phyloP scores from a whole-genome alignment of 35 echinoderm and acorn worm genomes.

The Strongylocentrotus purpuratus region DNA sequence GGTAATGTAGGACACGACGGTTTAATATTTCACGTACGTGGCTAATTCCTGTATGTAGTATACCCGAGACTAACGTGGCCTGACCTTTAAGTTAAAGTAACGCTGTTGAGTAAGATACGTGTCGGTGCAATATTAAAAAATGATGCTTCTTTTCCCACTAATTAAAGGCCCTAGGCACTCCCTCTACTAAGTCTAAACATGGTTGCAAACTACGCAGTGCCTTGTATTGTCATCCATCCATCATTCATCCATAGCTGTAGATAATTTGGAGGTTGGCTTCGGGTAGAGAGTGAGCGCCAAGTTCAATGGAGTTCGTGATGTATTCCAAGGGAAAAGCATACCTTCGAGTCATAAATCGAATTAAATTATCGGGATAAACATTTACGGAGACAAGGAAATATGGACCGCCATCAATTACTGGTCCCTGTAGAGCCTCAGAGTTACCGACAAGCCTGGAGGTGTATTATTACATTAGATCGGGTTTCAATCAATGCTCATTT shows the following conservation, averaged over 20 bases:
- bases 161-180: not conserved
- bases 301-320: constrained; percentile 1
- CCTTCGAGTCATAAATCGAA: constrained; percentile 3
- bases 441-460: constrained; percentile 15
- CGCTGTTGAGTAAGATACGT: not conserved
- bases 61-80: not conserved
- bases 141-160: not conserved
- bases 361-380: not conserved
- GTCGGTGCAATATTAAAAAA: not conserved
- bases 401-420: constrained; percentile 8
- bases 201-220: not conserved
- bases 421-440: not conserved
- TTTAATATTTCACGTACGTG: not conserved
- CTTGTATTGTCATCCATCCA: not conserved
- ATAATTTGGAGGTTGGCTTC: not conserved
- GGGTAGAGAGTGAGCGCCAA: not conserved
- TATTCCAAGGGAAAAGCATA: constrained; percentile 10
- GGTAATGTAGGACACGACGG: not conserved
- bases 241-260: not conserved
- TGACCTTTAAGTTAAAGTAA: constrained; percentile 19
- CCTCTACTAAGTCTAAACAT: not conserved
- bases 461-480: constrained; percentile 18
- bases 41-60: not conserved
- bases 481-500: constrained; percentile 12
- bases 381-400: constrained; percentile 4